These are phyloP conservation scores for Tachycineta bicolor DNA, from an alignment of 2,113 vertebrate genomes.

Conservation along the genomic window DNA sequence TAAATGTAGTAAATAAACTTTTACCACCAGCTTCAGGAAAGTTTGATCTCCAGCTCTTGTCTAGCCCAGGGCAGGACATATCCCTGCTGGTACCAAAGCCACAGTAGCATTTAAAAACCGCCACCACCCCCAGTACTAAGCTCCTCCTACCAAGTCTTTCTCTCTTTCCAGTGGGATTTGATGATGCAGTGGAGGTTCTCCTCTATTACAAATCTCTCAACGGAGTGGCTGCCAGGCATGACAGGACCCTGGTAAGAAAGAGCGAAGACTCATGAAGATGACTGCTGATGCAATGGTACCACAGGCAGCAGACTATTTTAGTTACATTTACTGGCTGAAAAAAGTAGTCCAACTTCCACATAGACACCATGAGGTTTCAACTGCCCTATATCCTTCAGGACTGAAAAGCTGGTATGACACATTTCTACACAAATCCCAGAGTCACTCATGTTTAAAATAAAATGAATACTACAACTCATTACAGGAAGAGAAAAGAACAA, in stretches of 20 bases:
- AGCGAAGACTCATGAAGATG: not conserved
- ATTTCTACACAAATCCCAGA: not conserved
- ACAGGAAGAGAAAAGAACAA: not conserved
- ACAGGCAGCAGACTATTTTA: not conserved
- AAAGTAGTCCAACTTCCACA: not conserved
- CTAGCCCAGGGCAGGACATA: not conserved
- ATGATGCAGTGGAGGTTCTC: constrained; percentile 97
- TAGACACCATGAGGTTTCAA: not conserved
- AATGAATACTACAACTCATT: not conserved
- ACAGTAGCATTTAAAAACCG: not conserved
- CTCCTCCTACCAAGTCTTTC: constrained; percentile 88
- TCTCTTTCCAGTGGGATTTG: constrained; percentile 95
- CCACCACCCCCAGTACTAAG: not conserved
- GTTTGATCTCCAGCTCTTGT: not conserved
- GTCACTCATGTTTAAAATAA: not conserved
- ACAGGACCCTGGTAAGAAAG: constrained; percentile 86
- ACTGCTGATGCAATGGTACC: not conserved
- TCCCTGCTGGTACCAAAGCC: not conserved
- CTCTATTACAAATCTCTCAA: constrained; percentile 96
- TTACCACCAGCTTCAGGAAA: not conserved
- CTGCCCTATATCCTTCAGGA: not conserved
- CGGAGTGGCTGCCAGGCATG: constrained; percentile 97
- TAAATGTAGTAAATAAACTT: not conserved
- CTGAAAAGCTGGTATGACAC: not conserved
- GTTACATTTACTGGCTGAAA: not conserved